These are phyloP conservation scores for Xiphorhynchus erythropygius DNA, from an alignment of 2,797 vertebrate genomes.

Conservation along the genomic window DNA sequence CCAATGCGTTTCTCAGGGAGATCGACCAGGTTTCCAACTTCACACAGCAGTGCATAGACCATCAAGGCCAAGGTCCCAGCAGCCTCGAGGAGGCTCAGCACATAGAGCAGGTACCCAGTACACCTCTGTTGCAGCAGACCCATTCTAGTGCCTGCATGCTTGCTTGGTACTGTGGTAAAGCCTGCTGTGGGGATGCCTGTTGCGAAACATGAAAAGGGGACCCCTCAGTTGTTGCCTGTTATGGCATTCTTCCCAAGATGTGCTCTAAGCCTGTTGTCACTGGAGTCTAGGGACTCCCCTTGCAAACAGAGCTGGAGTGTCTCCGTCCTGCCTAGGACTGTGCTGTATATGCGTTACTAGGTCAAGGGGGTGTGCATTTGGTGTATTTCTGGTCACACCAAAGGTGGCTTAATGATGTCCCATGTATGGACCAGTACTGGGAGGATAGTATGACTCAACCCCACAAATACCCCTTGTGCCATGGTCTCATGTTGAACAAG, in stretches of 20 bases:
- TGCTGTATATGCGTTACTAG: not conserved
- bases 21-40: slow-evolving; percentile 57
- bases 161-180: not conserved
- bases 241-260: not conserved
- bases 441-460: not conserved
- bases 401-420: not conserved
- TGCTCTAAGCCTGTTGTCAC: not conserved
- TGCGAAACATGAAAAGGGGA: not conserved
- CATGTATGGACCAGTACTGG: not conserved
- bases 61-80: slow-evolving; percentile 1
- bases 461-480: not conserved
- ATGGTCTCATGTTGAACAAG: not conserved
- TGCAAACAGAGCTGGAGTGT: not conserved
- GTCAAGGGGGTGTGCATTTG: rapidly evolving
- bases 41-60: slow-evolving; percentile 55
- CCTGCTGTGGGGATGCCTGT: not conserved
- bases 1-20: slow-evolving; percentile 64
- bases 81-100: not conserved
- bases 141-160: not conserved
- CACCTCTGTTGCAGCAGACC: not conserved
- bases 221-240: not conserved
- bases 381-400: not conserved
- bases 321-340: not conserved
- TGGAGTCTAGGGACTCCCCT: not conserved
- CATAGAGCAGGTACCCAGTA: not conserved